Evolutionary conservation across 2,888 invertebrate species (phyloP).

Genomic region (Capitulum mitella): DNA sequence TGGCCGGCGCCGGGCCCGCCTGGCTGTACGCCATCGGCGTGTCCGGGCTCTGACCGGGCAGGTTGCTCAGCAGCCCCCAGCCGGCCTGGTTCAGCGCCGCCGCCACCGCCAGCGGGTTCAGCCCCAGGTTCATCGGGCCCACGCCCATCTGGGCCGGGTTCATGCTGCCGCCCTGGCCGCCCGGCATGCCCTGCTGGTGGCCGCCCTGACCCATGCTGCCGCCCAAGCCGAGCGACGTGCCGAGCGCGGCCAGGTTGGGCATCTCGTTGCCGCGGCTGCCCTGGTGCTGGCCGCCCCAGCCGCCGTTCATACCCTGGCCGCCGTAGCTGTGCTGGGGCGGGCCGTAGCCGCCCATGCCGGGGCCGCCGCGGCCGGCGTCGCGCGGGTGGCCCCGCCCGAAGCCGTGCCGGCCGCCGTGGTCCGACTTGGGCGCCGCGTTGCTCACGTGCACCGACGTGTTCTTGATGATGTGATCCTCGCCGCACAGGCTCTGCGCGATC

Average conservation of each 20-base stretch:
- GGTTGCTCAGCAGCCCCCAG: constrained; percentile 65
- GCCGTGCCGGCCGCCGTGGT: constrained; percentile 1
- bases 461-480: constrained; percentile 89
- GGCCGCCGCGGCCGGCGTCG: constrained; percentile 15
- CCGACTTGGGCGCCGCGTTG: constrained; percentile 69
- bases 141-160: constrained; percentile 52
- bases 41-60: constrained; percentile 59
- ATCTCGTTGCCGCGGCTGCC: constrained; percentile 34
- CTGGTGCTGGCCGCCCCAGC: constrained; percentile 32
- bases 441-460: constrained; percentile 81
- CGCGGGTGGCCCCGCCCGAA: constrained; percentile 2
- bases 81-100: constrained; percentile 71
- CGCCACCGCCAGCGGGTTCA: constrained; percentile 79
- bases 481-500: constrained; percentile 66
- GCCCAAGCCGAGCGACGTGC: constrained; percentile 33
- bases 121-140: constrained; percentile 60
- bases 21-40: constrained; percentile 44
- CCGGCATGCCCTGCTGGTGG: constrained; percentile 64
- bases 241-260: constrained; percentile 38
- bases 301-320: constrained; percentile 19
- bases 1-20: constrained; percentile 51
- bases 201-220: constrained; percentile 37
- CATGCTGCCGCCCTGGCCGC: constrained; percentile 29
- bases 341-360: constrained; percentile 23
- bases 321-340: constrained; percentile 25